phyloP scores from a whole-genome alignment of 2,797 vertebrate genomes.

The Aplochiton taeniatus region DNA sequence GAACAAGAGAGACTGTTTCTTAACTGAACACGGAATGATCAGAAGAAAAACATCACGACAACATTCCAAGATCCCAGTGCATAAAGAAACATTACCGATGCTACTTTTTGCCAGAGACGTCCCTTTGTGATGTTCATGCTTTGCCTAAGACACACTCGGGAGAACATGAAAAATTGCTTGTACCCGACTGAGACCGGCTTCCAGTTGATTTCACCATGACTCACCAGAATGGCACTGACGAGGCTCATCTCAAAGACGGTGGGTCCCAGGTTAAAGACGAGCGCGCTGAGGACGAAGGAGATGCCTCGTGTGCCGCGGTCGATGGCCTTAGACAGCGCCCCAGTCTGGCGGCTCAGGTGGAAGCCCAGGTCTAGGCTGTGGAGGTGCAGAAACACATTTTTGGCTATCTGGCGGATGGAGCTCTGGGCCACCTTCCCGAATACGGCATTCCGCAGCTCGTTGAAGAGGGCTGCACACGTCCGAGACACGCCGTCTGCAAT shows the following conservation, averaged over 20 bases:
- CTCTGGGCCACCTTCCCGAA: conserved; percentile 98
- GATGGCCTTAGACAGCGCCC: conserved; percentile 95
- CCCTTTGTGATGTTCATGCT: too few relatives aligned
- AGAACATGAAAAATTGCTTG: too few relatives aligned
- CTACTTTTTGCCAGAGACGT: too few relatives aligned
- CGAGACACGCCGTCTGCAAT: conserved; percentile 88
- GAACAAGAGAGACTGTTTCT: conserved; percentile 18
- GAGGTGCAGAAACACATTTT: conserved; percentile 95
- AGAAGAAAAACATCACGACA: too few relatives aligned
- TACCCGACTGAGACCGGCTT: too few relatives aligned
- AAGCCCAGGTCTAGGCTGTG: conserved; percentile 95
- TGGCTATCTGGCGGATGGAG: conserved; percentile 95
- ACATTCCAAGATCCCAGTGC: too few relatives aligned
- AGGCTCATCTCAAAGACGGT: conserved; percentile 93
- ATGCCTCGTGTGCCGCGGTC: conserved; percentile 94
- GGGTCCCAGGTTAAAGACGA: conserved; percentile 95
- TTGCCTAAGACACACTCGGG: too few relatives aligned
- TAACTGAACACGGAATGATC: too few relatives aligned
- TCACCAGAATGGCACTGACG: conserved; percentile 92
- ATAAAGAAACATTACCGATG: too few relatives aligned
- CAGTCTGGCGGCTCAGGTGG: conserved; percentile 95
- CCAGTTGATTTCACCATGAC: conserved; percentile 31
- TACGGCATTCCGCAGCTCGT: conserved; percentile 93
- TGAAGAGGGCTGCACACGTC: conserved; percentile 89
- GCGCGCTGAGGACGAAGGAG: conserved; percentile 91